These are phyloP conservation scores for Indicator indicator DNA, from an alignment of 2,113 vertebrate species.

Conservation along the genomic window DNA sequence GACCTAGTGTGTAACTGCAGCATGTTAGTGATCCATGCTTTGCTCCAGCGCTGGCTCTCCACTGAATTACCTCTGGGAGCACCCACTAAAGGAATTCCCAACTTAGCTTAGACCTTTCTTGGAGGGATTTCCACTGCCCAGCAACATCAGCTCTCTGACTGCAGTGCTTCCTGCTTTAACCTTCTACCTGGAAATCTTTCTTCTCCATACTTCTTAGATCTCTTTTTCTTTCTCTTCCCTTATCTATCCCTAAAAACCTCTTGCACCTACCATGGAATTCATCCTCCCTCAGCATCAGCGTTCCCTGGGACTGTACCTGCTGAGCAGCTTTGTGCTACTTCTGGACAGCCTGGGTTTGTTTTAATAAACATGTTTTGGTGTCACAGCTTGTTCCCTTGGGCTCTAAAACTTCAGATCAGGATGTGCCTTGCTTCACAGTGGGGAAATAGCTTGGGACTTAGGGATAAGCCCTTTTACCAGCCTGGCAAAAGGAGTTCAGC, in stretches of 20 bases:
- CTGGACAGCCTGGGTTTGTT: not conserved
- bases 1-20: not conserved
- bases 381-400: not conserved
- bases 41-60: not conserved
- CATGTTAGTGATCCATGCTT: not conserved
- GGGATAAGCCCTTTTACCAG: not conserved
- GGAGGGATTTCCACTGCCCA: not conserved
- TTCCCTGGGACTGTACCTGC: not conserved
- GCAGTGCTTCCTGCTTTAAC: not conserved
- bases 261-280: not conserved
- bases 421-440: not conserved
- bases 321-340: not conserved
- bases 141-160: not conserved
- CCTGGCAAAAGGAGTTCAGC: not conserved
- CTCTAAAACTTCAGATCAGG: not conserved
- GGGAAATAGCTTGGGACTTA: not conserved
- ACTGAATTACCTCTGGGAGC: not conserved
- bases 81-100: not conserved
- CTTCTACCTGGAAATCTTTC: not conserved
- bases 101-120: not conserved
- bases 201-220: not conserved
- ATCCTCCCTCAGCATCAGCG: not conserved
- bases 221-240: not conserved
- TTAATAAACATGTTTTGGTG: not conserved
- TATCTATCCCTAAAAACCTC: not conserved